phyloP scores from a whole-genome alignment of 2,113 vertebrate genomes.

The Pomatorhinus ruficollis region DNA sequence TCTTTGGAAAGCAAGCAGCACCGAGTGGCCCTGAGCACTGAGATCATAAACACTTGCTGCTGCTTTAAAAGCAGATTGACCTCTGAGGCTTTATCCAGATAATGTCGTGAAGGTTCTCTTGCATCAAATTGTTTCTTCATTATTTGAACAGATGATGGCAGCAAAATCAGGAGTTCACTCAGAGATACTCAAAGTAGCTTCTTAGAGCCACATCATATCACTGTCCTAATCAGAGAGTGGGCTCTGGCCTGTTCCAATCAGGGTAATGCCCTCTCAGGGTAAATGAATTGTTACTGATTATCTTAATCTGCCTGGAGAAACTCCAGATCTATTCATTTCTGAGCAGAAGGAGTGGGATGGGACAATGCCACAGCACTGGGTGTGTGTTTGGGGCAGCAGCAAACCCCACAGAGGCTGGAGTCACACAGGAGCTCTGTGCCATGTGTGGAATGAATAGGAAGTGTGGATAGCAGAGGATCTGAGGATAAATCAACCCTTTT shows the following conservation, averaged over 20 bases:
- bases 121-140: not conserved
- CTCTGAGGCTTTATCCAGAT: not conserved
- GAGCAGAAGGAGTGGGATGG: not conserved
- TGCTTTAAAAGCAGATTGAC: not conserved
- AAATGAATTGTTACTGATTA: not conserved
- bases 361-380: not conserved
- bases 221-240: not conserved
- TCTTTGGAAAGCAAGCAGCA: not conserved
- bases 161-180: constrained; percentile 27
- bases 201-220: not conserved
- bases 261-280: not conserved
- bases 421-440: not conserved
- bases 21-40: not conserved
- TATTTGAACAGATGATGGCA: constrained; percentile 56
- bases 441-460: not conserved
- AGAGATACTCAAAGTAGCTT: not conserved
- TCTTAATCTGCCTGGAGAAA: not conserved
- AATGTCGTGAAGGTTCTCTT: not conserved
- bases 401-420: not conserved
- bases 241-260: not conserved
- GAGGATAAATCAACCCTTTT: not conserved
- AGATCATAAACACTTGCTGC: not conserved
- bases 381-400: not conserved
- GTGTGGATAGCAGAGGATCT: not conserved
- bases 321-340: not conserved